Evolutionary conservation across 2,113 vertebrate species (phyloP), one percentile per base, ranked within the genome.

Genomic region (Vidua chalybeata): DNA sequence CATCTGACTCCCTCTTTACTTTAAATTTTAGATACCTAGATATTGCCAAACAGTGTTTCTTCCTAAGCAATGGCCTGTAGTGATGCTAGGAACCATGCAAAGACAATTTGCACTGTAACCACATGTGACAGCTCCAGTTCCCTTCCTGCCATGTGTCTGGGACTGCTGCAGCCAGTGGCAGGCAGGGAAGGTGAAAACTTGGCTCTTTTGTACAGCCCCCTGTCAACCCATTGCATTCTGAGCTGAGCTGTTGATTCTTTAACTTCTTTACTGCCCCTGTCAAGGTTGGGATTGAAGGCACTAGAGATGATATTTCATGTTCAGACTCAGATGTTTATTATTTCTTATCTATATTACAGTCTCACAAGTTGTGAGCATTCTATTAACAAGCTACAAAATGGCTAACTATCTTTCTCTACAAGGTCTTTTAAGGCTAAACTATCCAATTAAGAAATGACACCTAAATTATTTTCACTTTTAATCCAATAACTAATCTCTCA

Each of bases 71-170:
- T 37, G 30, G 4, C 20, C 37, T 55, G 7, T 43, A 67, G 7
- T 35, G 39, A n/a, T 62, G 33, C 24, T 30, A 39, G 55, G 16
- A 73, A 22, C 7, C 33, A 16, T 14, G 22, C 27, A 71, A 80
- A 83, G 17, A 21, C 24, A 30, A 12, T 31, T 33, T 59, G 3
- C 21, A 77, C 51, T 59, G 27, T 72, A 79, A 35, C 18, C 1
- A 2, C 30, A 14, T 18, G 15, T 13, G 8, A 7, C 33, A 19
- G n/a, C 79, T 85, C 31, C 71, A 69, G 19, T 83, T 85, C 24
- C 58, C 45, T 45, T 71, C 28, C 6, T 10, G 6, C 17, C 2
- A 0, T 0, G 1, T 21, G 18, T n/a, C 49, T 79, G 58, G 27
- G 30, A 58, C 11, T 39, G 9, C 63, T 66, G 46, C 15, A 62